phyloP scores from a whole-genome alignment of 2,888 invertebrate species.

The Pycnomerus fuliginosus region DNA sequence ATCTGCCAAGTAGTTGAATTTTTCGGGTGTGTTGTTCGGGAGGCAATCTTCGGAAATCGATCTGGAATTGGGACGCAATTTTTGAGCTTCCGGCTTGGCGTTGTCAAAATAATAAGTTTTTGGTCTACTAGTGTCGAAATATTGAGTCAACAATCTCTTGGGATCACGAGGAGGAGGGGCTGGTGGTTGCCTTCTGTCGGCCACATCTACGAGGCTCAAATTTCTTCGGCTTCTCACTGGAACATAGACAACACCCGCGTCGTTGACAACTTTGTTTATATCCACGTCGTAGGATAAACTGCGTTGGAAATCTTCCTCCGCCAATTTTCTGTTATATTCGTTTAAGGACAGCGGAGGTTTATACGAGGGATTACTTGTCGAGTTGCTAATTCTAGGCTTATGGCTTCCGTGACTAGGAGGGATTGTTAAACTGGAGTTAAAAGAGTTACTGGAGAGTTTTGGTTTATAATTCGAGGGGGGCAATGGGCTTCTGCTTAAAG shows the following conservation, averaged over 20 bases:
- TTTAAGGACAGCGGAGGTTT: constrained; percentile 44
- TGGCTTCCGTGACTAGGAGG: constrained; percentile 47
- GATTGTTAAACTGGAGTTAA: constrained; percentile 39
- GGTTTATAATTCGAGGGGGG: constrained; percentile 27
- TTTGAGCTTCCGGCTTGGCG: constrained; percentile 30
- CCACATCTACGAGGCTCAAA: constrained; percentile 40
- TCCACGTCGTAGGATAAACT: constrained; percentile 49
- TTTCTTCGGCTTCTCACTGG: constrained; percentile 40
- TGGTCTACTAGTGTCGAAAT: constrained; percentile 52
- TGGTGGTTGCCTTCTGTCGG: constrained; percentile 52
- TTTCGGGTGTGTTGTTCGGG: constrained; percentile 38
- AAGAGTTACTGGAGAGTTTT: constrained; percentile 25
- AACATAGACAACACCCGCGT: constrained; percentile 40
- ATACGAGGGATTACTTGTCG: constrained; percentile 42
- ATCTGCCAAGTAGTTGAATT: constrained; percentile 68
- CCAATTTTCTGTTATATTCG: constrained; percentile 37
- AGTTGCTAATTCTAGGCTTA: constrained; percentile 43
- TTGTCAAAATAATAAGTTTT: constrained; percentile 57
- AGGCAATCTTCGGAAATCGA: constrained; percentile 51
- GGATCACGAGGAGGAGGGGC: constrained; percentile 81
- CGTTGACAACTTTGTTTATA: constrained; percentile 44
- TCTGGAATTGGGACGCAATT: constrained; percentile 40
- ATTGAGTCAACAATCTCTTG: constrained; percentile 57
- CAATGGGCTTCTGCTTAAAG: constrained; percentile 43
- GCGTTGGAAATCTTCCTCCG: constrained; percentile 35